Evolutionary conservation across 2,888 invertebrate genomes (phyloP), one percentile per base, ranked within the genome.

Genomic region (Pristionchus entomophagus): DNA sequence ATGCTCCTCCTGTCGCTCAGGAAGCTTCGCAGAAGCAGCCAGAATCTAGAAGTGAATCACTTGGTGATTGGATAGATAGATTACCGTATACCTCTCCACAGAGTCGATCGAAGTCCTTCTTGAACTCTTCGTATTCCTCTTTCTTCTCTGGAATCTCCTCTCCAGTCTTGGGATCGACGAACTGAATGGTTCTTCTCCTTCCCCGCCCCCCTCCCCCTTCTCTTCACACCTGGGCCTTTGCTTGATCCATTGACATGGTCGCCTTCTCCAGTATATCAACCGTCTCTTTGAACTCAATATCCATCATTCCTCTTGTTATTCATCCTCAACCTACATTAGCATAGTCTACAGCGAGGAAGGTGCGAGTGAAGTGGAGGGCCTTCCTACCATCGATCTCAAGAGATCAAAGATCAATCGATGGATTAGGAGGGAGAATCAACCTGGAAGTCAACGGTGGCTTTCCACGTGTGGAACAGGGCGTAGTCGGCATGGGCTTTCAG

Each of bases 391-490:
- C 73, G 26, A 73, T 26, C 73, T 73, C 14, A 41, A 41, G 45
- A 73, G 73, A 41, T 73, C 41, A 73, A 73, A 41, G 38, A 73
- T 73, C 41, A 73, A 41, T 45, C 45, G 45, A 45, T 6, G 6
- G 45, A 73, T 73, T n/a, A 26, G 35, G 35, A 26, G 29, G n/a
- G 4, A 26, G 65, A 65, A 35, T n/a, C 12, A 41, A 73, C 73
- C 73, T 73, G 73, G 41, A 73, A 73, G 26, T 73, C 73, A 41
- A 45, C n/a, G 38, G 73, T 73, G 73, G 73, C 38, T 26, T 73
- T 73, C 73, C 73, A 73, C 45, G 73, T 73, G 73, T 73, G 73
- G 73, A 73, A 73, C n/a, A 73, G 73, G 12, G 73, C 73, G 73
- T 45, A 73, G 26, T 73, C 73, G 26, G 73, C 73, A 41, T 73